Conservation (phyloP, 2,113 vertebrate genomes). For the Urocynchramus pylzowi region DNA sequence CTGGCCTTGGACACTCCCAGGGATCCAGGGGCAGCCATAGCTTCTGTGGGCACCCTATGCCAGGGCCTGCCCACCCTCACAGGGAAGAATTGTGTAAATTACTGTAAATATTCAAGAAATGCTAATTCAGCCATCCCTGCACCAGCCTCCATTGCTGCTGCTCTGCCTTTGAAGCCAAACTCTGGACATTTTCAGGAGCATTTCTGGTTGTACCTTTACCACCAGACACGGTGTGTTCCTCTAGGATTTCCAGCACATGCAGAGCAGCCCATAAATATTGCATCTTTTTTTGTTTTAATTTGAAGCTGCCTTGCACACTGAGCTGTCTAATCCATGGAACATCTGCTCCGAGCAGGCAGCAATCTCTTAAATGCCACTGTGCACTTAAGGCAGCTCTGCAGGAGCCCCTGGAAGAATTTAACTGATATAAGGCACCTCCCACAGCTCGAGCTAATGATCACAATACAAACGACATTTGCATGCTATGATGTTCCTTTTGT, state of each 20-base stretch:
- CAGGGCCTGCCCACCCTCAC: not conserved
- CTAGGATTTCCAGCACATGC: not conserved
- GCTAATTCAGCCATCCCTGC: not conserved
- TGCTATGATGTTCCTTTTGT: slow-evolving; percentile 57
- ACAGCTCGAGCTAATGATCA: slow-evolving; percentile 64
- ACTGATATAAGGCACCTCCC: slow-evolving; percentile 44
- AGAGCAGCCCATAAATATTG: slow-evolving; percentile 26
- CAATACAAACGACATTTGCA: slow-evolving; percentile 62
- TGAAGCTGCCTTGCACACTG: slow-evolving; percentile 33
- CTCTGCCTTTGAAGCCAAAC: not conserved
- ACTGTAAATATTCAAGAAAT: not conserved
- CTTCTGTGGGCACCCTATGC: not conserved
- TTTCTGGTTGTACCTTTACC: not conserved
- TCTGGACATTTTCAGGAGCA: not conserved
- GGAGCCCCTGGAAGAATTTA: slow-evolving; percentile 45
- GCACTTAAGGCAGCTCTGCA: slow-evolving; percentile 28
- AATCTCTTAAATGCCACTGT: slow-evolving; percentile 48
- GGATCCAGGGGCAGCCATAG: not conserved
- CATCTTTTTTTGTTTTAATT: slow-evolving; percentile 1
- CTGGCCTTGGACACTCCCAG: not conserved
- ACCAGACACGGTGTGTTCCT: not conserved
- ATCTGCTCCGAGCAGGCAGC: slow-evolving; percentile 55
- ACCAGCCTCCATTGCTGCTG: not conserved
- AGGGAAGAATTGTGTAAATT: not conserved
- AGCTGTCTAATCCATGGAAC: slow-evolving; percentile 42